Evolutionary conservation across 2,797 vertebrate genomes (phyloP).

Genomic region (Ctenopoma kingsleyae): DNA sequence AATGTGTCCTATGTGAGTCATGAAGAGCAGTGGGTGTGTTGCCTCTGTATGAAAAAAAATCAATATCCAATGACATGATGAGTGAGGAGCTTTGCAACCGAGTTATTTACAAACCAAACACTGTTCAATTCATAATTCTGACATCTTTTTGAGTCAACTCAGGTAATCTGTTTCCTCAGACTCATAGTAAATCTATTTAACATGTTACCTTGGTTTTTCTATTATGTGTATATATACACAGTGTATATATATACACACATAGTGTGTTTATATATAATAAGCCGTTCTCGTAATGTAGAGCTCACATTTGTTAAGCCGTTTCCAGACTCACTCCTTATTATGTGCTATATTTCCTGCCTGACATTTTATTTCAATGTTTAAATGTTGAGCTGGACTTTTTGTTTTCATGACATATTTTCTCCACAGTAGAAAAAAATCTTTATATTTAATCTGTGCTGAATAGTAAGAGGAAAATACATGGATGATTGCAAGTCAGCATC

Average conservation of each 20-base stretch:
- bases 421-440: too few species aligned
- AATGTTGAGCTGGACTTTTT: neutral
- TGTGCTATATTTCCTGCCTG: too few species aligned
- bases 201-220: neutral
- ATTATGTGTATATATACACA: too few species aligned
- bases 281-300: neutral
- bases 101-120: conserved; percentile 32
- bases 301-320: neutral
- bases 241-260: too few species aligned
- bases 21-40: conserved; percentile 39
- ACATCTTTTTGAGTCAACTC: conserved; percentile 5
- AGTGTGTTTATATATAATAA: neutral
- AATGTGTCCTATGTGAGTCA: conserved; percentile 54
- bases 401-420: neutral
- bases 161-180: neutral
- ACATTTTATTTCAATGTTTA: neutral
- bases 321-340: neutral
- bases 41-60: conserved; percentile 27
- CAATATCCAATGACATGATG: conserved; percentile 29
- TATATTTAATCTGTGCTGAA: too few species aligned
- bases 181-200: neutral
- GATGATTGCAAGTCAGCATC: neutral
- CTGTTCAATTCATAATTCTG: neutral
- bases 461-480: neutral
- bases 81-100: conserved; percentile 21